Percentiles rank a stretch among this genome's conserved stretches.
phyloP scores from a whole-genome alignment of 2,797 vertebrate genomes.

The Pseudocheirus occidentalis region DNA sequence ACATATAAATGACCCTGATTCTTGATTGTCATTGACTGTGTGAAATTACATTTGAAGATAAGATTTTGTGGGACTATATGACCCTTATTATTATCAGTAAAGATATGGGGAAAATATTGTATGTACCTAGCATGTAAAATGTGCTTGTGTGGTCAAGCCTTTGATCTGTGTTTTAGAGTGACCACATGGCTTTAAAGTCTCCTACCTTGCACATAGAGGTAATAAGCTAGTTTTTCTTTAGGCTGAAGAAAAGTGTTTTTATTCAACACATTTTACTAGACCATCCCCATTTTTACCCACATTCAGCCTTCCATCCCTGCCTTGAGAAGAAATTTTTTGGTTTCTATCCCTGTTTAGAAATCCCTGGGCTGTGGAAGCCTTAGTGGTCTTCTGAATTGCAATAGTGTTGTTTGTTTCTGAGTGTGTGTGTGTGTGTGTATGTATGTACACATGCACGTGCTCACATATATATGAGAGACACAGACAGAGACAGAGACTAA shows the following conservation, averaged over 20 bases:
- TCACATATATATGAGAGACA: too few relatives aligned
- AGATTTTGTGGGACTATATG: not conserved
- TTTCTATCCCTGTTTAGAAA: constrained; percentile 46
- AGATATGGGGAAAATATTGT: constrained; percentile 6
- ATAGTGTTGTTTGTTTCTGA: not conserved
- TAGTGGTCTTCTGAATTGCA: constrained; percentile 15
- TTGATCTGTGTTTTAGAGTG: not conserved
- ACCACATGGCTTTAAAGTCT: not conserved
- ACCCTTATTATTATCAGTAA: constrained; percentile 28
- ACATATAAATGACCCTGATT: not conserved
- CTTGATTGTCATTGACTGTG: not conserved
- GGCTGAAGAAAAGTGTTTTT: not conserved
- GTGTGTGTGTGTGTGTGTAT: not conserved
- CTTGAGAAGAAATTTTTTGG: not conserved
- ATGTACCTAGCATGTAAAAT: not conserved
- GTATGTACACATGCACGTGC: too few relatives aligned
- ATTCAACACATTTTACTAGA: not conserved
- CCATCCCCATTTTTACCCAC: not conserved
- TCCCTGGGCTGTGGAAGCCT: constrained; percentile 34
- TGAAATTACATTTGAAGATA: constrained; percentile 1
- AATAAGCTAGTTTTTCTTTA: not conserved
- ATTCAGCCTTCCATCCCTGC: not conserved
- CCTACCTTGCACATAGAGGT: not conserved
- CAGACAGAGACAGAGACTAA: not conserved
- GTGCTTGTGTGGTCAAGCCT: not conserved